Evolutionary conservation across 2,113 vertebrate species (phyloP), one percentile per base, ranked within the genome.

Genomic region (Brienomyrus brachyistius): DNA sequence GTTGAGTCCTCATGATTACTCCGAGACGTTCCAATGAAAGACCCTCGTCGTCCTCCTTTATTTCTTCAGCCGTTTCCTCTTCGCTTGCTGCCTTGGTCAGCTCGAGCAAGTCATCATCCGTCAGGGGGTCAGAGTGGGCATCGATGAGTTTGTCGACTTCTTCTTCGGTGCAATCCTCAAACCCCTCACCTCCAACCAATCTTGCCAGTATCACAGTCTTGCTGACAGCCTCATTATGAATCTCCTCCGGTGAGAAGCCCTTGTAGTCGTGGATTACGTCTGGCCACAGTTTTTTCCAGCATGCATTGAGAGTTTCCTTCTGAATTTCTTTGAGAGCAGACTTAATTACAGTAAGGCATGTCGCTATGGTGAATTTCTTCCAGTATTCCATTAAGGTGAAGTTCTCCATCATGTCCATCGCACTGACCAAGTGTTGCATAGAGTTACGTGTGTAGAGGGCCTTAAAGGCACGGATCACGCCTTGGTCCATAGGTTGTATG

Each of bases 401-500:
- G 5, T 59, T 23, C 21, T 59, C 19, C 5, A 21, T 23, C 21
- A 8, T 21, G 54, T 59, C 54, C 54, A 48, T 84, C 1, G 43
- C 43, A 45, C n/a, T 40, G 35, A 88, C 87, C n/a, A 70, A 40
- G 43, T 88, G 87, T 88, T 88, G 87, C 52, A 66, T 31, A 23
- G 87, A 45, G 56, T 88, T 88, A 31, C 21, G 35, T 9, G 59
- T 66, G 7, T 62, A 88, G 56, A 47, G 56, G 62, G 43, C 43
- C 31, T 88, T 70, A 40, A 88, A 88, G 43, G 87, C 87, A 70
- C 19, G 59, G 87, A 70, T 88, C 10, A 62, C 21, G 19, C 87
- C 54, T 88, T 88, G 13, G 35, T 70, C 59, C 87, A 48, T 88
- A 40, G 87, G 59, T 40, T 62, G 87, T 23, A 35, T 35, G 23